phyloP scores from a whole-genome alignment of 2,113 vertebrate genomes.

The Alosa alosa region DNA sequence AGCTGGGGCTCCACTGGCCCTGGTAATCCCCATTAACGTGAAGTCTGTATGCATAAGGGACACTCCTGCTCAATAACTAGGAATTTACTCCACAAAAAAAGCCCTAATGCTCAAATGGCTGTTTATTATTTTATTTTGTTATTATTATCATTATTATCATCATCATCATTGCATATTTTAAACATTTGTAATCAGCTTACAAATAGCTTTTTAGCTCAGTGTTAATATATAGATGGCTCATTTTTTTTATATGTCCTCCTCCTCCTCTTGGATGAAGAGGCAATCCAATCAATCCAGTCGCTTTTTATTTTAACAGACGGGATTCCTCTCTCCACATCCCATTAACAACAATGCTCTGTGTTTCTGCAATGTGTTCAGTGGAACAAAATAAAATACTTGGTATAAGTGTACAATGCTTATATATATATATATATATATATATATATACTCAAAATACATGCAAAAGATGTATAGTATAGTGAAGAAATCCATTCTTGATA shows the following conservation, averaged over 20 bases:
- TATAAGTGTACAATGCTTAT: background rate
- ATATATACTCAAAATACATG: too few relatives aligned
- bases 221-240: slow-evolving; percentile 27
- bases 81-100: slow-evolving; percentile 50
- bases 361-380: background rate
- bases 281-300: slow-evolving; percentile 12
- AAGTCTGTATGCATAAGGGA: slow-evolving; percentile 17
- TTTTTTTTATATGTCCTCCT: slow-evolving; percentile 2
- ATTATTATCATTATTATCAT: background rate
- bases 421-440: too few relatives aligned
- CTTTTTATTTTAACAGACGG: background rate
- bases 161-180: slow-evolving; percentile 45
- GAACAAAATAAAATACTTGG: background rate
- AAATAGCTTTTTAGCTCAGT: slow-evolving; percentile 25
- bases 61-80: slow-evolving; percentile 38
- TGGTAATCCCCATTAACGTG: slow-evolving; percentile 52
- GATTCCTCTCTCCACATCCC: background rate
- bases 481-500: too few relatives aligned
- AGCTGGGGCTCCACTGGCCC: slow-evolving; percentile 47
- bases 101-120: slow-evolving; percentile 49
- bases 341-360: background rate
- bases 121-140: slow-evolving; percentile 34
- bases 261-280: slow-evolving; percentile 12
- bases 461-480: too few relatives aligned
- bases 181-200: slow-evolving; percentile 63